Conservation (phyloP, 2,888 invertebrate species). For the Hemicrepidius hirtus region DNA sequence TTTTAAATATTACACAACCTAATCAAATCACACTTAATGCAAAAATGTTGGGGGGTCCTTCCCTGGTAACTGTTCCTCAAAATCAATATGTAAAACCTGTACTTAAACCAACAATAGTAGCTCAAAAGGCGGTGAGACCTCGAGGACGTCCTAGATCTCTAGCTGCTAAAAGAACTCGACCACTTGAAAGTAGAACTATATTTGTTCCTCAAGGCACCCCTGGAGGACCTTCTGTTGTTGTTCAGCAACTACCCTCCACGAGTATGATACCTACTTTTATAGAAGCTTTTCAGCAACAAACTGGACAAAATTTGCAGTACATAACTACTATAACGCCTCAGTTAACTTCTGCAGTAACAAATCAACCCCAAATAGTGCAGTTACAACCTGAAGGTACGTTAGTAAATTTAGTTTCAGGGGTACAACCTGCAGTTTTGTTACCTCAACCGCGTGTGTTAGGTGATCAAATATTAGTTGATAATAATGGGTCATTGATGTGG, state of each 20-base stretch:
- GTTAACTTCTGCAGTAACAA: conserved; percentile 60
- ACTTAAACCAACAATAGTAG: conserved; percentile 60
- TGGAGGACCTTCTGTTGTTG: conserved; percentile 78
- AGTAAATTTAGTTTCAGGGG: conserved; percentile 67
- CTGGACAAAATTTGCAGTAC: conserved; percentile 84
- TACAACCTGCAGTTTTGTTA: conserved; percentile 68
- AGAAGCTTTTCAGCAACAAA: conserved; percentile 81
- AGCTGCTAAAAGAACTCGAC: conserved; percentile 56
- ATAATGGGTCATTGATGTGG: conserved; percentile 70
- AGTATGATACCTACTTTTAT: conserved; percentile 79
- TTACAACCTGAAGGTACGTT: conserved; percentile 71
- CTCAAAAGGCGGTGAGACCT: conserved; percentile 63
- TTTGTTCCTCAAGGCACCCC: conserved; percentile 52
- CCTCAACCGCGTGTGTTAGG: conserved; percentile 66
- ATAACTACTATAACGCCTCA: conserved; percentile 80
- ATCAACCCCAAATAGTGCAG: conserved; percentile 70
- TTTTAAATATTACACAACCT: conserved; percentile 64
- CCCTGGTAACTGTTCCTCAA: conserved; percentile 63
- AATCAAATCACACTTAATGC: conserved; percentile 66
- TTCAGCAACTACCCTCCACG: conserved; percentile 76
- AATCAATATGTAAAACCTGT: conserved; percentile 66
- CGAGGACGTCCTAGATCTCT: conserved; percentile 62
- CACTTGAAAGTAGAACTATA: conserved; percentile 55
- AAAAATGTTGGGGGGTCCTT: conserved; percentile 62
- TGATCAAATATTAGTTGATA: conserved; percentile 69